Conservation (phyloP, 2,113 vertebrate genomes). For the Thalassoma bifasciatum region DNA sequence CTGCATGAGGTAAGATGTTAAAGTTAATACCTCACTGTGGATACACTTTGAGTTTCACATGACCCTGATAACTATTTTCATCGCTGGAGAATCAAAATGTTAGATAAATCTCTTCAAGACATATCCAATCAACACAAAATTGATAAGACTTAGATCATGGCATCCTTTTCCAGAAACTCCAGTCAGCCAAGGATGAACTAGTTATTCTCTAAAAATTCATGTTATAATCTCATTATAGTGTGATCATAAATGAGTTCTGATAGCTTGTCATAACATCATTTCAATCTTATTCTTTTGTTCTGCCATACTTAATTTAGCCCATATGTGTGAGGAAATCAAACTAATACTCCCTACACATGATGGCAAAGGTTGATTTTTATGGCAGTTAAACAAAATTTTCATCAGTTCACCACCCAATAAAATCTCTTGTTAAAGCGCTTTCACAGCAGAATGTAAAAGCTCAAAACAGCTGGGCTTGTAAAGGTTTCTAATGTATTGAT, state of each 20-base stretch:
- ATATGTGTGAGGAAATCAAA: not conserved
- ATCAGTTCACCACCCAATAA: conserved; percentile 5
- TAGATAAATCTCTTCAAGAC: conserved; percentile 26
- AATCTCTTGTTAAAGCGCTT: not conserved
- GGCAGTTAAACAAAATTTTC: not conserved
- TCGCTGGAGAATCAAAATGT: conserved; percentile 2
- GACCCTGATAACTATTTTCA: conserved; percentile 11
- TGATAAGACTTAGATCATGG: conserved; percentile 22
- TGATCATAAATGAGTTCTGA: not conserved
- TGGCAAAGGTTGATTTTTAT: not conserved
- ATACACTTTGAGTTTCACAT: not conserved
- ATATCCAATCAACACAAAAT: conserved; percentile 7
- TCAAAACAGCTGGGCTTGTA: not conserved
- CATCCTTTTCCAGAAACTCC: conserved; percentile 3
- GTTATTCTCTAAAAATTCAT: conserved; percentile 6
- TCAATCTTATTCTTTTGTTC: not conserved
- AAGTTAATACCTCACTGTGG: not conserved
- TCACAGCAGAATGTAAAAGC: not conserved
- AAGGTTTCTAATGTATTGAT: not conserved
- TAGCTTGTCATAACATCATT: not conserved
- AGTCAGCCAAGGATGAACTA: conserved; percentile 33
- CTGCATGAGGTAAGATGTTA: not conserved
- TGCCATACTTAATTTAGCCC: not conserved
- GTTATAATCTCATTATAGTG: not conserved
- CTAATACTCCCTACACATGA: not conserved